phyloP scores from a whole-genome alignment of 2,113 vertebrate genomes.

The Hirundichthys speculiger region DNA sequence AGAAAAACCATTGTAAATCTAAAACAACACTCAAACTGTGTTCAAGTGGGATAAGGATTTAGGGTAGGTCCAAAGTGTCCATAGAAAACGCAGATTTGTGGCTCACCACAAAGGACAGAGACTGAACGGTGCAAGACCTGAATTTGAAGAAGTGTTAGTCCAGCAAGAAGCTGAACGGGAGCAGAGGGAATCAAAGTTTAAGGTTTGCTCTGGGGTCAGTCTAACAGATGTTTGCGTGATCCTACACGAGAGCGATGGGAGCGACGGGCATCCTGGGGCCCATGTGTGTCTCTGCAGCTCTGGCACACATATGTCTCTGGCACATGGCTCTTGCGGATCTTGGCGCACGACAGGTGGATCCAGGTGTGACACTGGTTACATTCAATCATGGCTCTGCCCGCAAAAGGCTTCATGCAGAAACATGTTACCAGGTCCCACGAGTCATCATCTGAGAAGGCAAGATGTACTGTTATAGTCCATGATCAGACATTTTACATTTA shows the following conservation, averaged over 20 bases:
- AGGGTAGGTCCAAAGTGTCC: slow-evolving; percentile 56
- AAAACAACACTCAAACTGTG: slow-evolving; percentile 54
- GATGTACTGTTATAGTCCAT: neutral
- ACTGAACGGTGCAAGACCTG: slow-evolving; percentile 46
- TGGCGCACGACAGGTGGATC: slow-evolving; percentile 97
- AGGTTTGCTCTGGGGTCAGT: slow-evolving; percentile 76
- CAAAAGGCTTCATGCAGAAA: slow-evolving; percentile 98
- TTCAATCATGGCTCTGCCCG: slow-evolving; percentile 97
- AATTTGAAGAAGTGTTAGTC: slow-evolving; percentile 38
- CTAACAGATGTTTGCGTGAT: slow-evolving; percentile 91
- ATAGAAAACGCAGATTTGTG: slow-evolving; percentile 53
- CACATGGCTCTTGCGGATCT: slow-evolving; percentile 97
- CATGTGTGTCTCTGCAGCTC: slow-evolving; percentile 91
- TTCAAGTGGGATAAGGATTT: slow-evolving; percentile 47
- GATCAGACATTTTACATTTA: neutral
- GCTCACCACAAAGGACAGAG: slow-evolving; percentile 39
- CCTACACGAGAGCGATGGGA: slow-evolving; percentile 93
- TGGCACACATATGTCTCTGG: slow-evolving; percentile 97
- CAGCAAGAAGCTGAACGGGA: slow-evolving; percentile 14
- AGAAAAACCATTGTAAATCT: slow-evolving; percentile 51
- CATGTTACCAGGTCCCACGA: slow-evolving; percentile 98
- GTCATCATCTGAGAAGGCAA: slow-evolving; percentile 87
- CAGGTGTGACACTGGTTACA: slow-evolving; percentile 96
- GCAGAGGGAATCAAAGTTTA: slow-evolving; percentile 31
- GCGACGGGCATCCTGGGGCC: slow-evolving; percentile 87